Conservation (phyloP, 2,888 invertebrate species). For the Mimachlamys varia region DNA sequence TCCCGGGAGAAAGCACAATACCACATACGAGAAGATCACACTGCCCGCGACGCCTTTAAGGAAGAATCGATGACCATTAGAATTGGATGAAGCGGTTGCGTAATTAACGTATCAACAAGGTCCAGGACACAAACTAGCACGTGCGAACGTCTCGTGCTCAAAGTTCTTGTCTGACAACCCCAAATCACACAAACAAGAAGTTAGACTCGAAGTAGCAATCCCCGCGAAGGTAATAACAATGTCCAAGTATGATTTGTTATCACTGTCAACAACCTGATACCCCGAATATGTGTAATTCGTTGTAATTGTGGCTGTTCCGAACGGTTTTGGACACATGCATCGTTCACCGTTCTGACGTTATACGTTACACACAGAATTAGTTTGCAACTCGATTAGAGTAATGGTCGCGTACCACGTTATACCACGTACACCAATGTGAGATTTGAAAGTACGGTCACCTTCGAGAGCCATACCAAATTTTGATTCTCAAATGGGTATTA, state of each 20-base stretch:
- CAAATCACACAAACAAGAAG: constrained; percentile 11
- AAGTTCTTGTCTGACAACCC: not conserved
- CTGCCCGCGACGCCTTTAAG: not conserved
- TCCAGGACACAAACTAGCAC: not conserved
- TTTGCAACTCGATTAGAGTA: not conserved
- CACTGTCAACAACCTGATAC: not conserved
- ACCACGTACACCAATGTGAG: not conserved
- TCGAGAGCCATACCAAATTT: not conserved
- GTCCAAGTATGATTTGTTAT: not conserved
- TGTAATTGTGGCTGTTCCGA: not conserved
- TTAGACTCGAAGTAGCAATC: not conserved
- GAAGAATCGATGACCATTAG: not conserved
- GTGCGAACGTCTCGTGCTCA: not conserved
- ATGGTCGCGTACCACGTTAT: not conserved
- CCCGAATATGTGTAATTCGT: not conserved
- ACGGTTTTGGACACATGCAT: not conserved
- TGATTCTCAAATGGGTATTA: no score
- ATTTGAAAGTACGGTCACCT: not conserved
- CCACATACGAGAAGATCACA: not conserved
- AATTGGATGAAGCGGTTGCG: not conserved
- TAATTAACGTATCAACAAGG: not conserved
- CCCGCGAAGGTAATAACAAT: not conserved
- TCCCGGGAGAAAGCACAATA: not conserved
- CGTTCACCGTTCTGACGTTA: not conserved
- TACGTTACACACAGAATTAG: not conserved